These are phyloP conservation scores for Monopterus albus DNA, from an alignment of 2,113 vertebrate genomes.

Conservation along the genomic window DNA sequence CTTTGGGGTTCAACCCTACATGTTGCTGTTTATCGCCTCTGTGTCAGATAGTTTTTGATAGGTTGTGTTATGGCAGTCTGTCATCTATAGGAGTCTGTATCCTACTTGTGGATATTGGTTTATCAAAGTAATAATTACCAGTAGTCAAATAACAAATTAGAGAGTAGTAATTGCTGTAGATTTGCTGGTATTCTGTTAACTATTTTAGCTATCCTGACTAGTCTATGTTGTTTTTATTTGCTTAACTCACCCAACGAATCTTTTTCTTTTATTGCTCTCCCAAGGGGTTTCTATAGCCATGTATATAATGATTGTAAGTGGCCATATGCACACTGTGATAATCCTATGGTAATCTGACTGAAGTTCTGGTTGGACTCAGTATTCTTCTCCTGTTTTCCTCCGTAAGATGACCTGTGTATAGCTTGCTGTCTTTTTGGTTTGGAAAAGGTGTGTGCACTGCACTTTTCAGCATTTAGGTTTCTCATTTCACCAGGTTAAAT, in stretches of 20 bases:
- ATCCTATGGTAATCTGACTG: conserved; percentile 60
- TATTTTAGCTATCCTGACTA: no score
- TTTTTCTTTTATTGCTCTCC: neutral
- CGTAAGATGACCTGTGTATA: neutral
- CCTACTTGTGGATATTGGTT: neutral
- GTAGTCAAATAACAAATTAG: neutral
- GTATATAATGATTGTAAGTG: neutral
- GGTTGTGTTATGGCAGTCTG: conserved; percentile 45
- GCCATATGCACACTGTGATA: conserved; percentile 52
- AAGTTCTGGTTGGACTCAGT: conserved; percentile 40
- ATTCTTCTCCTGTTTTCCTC: conserved; percentile 1
- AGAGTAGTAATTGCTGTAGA: neutral
- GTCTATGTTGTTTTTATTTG: neutral
- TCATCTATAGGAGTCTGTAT: neutral
- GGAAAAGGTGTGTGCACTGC: neutral
- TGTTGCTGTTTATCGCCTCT: conserved; percentile 62
- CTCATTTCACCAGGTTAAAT: conserved; percentile 51
- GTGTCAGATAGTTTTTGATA: conserved; percentile 61
- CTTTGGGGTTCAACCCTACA: conserved; percentile 45
- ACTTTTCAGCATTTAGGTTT: neutral
- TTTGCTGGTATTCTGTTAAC: neutral
- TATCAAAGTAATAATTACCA: neutral
- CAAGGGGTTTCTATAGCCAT: neutral
- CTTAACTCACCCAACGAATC: neutral
- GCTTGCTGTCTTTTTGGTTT: conserved; percentile 24